Evolutionary conservation across 2,797 vertebrate species (phyloP), one percentile per base, ranked within the genome.

Genomic region (Alectoris magna): DNA sequence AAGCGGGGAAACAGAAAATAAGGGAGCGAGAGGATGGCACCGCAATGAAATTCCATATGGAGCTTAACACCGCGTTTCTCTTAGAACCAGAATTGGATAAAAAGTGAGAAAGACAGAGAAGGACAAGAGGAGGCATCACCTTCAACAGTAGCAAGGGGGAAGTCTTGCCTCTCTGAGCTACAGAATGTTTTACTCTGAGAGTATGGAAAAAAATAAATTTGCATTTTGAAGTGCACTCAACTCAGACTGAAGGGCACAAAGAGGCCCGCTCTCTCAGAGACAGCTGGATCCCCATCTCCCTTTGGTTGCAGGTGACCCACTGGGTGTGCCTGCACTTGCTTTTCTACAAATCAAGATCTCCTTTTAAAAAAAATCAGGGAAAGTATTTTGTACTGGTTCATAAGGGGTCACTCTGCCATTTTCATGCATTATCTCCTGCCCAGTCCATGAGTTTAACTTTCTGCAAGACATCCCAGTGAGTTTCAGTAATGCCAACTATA

Each of bases 131-230:
- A 41, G 39, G 74, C 29, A 62, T 9, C 60, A 43, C 43, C 2
- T 0, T 34, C n/a, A 0, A 0, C 38, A 46, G 9, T 24, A 44
- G 6, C 3, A 58, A 7, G 14, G 23, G 23, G 10, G 31, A 56
- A 17, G n/a, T 9, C 34, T 76, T 12, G n/a, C 70, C 15, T 43
- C 34, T 14, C 14, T 41, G 83, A 53, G 2, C 17, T 39, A 6
- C 11, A 17, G 29, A n/a, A 48, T 22, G 1, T 55, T 91, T 76
- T n/a, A 38, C 7, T 71, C 29, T 27, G 23, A 26, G 58, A 19
- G 26, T 10, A 8, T 46, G 21, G 9, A 31, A 46, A 14, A 14
- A 77, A 29, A 16, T 23, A 22, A 11, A 59, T 9, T 5, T 11
- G 11, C 5, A n/a, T 70, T 96, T 73, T 62, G 27, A n/a, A 64